Evolutionary conservation across 2,888 invertebrate species (phyloP).

Genomic region (Hyposoter dolosus): DNA sequence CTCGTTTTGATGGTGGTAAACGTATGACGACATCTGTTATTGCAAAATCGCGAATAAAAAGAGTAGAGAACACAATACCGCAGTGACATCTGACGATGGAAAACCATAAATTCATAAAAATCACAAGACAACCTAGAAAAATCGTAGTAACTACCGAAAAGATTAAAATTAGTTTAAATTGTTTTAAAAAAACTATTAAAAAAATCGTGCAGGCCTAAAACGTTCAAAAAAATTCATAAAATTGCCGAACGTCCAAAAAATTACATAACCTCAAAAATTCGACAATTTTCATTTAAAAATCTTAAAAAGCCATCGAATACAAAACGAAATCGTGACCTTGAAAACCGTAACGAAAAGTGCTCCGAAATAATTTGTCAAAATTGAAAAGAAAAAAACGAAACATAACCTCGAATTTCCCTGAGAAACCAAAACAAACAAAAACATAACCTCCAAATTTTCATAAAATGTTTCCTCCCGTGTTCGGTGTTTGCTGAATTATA

Average conservation of each 20-base stretch:
- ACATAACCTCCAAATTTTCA: not conserved
- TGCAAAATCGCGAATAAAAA: not conserved
- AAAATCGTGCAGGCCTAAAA: not conserved
- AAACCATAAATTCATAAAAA: not conserved
- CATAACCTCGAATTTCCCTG: not conserved
- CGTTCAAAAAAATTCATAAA: not conserved
- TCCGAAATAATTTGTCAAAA: no score
- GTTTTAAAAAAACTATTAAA: not conserved
- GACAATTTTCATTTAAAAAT: not conserved
- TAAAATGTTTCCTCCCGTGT: not conserved
- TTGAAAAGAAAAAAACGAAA: not conserved
- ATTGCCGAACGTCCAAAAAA: not conserved
- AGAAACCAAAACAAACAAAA: not conserved
- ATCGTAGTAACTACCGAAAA: not conserved
- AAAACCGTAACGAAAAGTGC: no score
- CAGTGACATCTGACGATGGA: not conserved
- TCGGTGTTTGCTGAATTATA: not conserved
- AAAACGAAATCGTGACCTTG: not conserved
- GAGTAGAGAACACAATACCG: not conserved
- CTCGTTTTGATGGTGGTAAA: not conserved
- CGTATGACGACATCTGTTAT: not conserved
- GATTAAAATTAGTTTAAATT: not conserved
- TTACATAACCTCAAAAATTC: constrained; percentile 8
- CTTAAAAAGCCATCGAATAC: not conserved
- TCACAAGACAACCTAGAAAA: not conserved